These are phyloP conservation scores for Vanacampus margaritifer DNA, from an alignment of 2,113 vertebrate species.

Conservation along the genomic window DNA sequence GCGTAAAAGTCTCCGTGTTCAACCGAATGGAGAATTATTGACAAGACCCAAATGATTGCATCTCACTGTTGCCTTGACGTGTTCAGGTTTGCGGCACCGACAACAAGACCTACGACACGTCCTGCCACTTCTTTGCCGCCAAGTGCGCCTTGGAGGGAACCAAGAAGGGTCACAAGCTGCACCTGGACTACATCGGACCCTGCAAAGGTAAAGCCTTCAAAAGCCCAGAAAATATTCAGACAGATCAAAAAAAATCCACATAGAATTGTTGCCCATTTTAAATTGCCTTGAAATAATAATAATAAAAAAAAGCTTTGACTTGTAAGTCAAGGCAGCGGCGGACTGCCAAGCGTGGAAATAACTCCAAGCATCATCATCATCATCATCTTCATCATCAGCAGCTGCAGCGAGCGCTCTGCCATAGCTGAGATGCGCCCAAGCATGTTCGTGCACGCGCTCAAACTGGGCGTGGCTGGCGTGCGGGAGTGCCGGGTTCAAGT, in stretches of 20 bases:
- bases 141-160: slow-evolving; percentile 97
- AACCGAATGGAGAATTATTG: too few relatives aligned
- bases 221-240: too few relatives aligned
- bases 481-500: slow-evolving; percentile 45
- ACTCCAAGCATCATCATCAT: too few relatives aligned
- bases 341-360: background rate
- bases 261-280: too few relatives aligned
- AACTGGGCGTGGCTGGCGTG: slow-evolving; percentile 33
- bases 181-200: slow-evolving; percentile 96
- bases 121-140: slow-evolving; percentile 97
- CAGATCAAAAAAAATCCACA: too few relatives aligned
- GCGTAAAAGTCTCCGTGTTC: too few relatives aligned
- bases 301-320: too few relatives aligned
- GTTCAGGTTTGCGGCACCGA: slow-evolving; percentile 91
- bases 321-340: too few relatives aligned
- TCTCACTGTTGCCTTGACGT: background rate
- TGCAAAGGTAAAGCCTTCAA: slow-evolving; percentile 87
- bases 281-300: too few relatives aligned
- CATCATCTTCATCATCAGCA: too few relatives aligned
- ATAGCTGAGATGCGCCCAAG: background rate
- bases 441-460: slow-evolving; percentile 10
- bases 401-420: too few relatives aligned
- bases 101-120: slow-evolving; percentile 96
- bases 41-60: too few relatives aligned
- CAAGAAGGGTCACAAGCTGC: slow-evolving; percentile 99